Base-by-base conservation (phyloP, 2,888 invertebrate genomes). In the Acronicta leporina region DNA sequence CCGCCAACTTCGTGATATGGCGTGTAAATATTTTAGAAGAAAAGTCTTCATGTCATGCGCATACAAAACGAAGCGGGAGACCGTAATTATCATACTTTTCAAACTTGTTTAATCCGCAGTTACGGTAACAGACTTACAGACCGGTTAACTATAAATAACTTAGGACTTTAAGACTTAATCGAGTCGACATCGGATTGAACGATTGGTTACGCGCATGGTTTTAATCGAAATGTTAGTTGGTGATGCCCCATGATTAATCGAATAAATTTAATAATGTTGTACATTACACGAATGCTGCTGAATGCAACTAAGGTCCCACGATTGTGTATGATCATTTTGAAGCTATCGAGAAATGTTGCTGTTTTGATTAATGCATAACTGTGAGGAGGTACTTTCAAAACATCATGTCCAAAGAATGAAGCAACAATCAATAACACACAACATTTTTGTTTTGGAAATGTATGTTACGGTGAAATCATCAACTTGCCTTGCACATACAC, bases 111-210 rank as follows among this genome's bases (percentile, higher is more conserved):
- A 55, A 56, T 68, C 60, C 61, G 68, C 70, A 70, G 78, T 82
- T 80, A 81, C 79, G 67, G 78, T 79, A 74, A 74, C 68, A 68
- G 63, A 82, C 83, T 79, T 73, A 74, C 68, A 68, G 63, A 82
- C 83, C 79, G 78, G 84, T 81, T 71, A 42, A 64, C 75, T 84
- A 80, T 81, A 82, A 79, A 84, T 83, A 84, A 68, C 78, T 57
- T 13, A n/a, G 45, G 54, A 46, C 61, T 66, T 54, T 45, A 27
- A 59, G 54, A 54, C 66, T 72, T 69, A 66, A 74, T 80, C 63
- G 73, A 63, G 54, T 68, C 65, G 71, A 63, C 69, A 57, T 62
- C n/a, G 52, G 52, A 48, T 66, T n/a, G n/a, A n/a, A n/a, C n/a
- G n/a, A n/a, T n/a, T n/a, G 59, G 63, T 61, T 66, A 66, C 64